A percentile compares a stretch with the other conserved stretches of the same genome.
These are phyloP conservation scores for Alcedo quadribrachys DNA, from an alignment of 2,797 vertebrate species.

Conservation along the genomic window DNA sequence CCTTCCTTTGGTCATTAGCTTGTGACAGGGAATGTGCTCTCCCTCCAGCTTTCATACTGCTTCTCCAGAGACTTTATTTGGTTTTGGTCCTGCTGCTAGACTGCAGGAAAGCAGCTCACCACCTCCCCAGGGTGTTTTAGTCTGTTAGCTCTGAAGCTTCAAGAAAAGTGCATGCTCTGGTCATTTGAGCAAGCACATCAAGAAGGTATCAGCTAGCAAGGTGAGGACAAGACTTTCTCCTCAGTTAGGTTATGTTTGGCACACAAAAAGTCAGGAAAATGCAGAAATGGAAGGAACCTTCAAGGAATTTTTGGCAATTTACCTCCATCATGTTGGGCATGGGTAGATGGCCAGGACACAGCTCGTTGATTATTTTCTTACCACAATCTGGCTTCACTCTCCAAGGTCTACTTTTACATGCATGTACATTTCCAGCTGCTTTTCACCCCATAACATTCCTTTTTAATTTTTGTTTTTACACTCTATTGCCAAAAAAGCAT, in stretches of 20 bases:
- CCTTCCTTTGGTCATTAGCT: background rate
- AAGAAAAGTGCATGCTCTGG: background rate
- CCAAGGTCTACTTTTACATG: background rate
- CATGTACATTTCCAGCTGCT: background rate
- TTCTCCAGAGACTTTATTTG: background rate
- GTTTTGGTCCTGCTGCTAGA: background rate
- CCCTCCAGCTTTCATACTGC: background rate
- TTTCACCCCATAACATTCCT: background rate
- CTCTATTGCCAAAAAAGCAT: background rate
- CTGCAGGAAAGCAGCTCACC: background rate
- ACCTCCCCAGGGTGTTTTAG: background rate
- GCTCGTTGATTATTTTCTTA: background rate
- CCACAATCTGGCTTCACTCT: background rate
- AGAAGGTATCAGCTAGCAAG: background rate
- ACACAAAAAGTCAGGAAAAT: background rate
- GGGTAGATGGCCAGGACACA: background rate
- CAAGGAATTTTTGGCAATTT: background rate
- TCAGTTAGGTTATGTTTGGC: background rate
- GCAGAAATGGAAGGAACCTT: background rate
- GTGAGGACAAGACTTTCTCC: background rate
- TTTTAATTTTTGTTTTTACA: background rate
- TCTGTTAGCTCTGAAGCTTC: background rate
- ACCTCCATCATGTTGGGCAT: background rate
- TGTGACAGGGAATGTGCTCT: background rate
- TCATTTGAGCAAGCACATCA: background rate